Evolutionary conservation across 2,888 invertebrate species (phyloP).

Genomic region (Andrena praecox): DNA sequence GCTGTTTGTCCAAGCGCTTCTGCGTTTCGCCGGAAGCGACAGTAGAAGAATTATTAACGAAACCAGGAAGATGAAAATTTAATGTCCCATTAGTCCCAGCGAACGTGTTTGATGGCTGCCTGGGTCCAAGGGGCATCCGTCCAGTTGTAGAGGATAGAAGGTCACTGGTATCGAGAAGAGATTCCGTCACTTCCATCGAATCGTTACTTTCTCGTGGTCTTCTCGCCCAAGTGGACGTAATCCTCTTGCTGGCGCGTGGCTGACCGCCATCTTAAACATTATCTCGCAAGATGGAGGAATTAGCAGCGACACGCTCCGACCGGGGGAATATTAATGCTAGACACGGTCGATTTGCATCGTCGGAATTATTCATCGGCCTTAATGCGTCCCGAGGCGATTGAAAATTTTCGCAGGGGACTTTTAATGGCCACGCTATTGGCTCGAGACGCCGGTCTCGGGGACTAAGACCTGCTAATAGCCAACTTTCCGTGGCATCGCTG

Average conservation of each 20-base stretch:
- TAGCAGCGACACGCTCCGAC: conserved; percentile 21
- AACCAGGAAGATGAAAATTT: no score
- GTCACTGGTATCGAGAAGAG: no score
- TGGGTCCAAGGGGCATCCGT: no score
- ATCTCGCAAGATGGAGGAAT: conserved; percentile 26
- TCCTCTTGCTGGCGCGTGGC: not conserved
- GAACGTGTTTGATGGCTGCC: no score
- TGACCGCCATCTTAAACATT: conserved; percentile 26
- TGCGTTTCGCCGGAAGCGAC: no score
- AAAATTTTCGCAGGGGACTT: conserved; percentile 23
- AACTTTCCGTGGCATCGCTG: conserved; percentile 20
- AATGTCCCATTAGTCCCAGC: no score
- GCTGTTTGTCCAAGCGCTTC: no score
- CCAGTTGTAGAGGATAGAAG: no score
- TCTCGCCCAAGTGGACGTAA: not conserved
- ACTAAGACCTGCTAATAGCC: not conserved
- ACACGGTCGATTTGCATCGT: conserved; percentile 44
- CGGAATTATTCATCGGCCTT: conserved; percentile 47
- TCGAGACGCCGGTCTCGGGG: not conserved
- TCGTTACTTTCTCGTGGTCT: no score
- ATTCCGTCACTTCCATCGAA: no score
- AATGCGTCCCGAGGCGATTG: conserved; percentile 17
- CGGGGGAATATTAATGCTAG: conserved; percentile 39
- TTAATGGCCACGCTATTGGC: not conserved
- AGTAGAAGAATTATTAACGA: no score